Evolutionary conservation across 2,797 vertebrate genomes (phyloP).

Genomic region (Streptopelia turtur): DNA sequence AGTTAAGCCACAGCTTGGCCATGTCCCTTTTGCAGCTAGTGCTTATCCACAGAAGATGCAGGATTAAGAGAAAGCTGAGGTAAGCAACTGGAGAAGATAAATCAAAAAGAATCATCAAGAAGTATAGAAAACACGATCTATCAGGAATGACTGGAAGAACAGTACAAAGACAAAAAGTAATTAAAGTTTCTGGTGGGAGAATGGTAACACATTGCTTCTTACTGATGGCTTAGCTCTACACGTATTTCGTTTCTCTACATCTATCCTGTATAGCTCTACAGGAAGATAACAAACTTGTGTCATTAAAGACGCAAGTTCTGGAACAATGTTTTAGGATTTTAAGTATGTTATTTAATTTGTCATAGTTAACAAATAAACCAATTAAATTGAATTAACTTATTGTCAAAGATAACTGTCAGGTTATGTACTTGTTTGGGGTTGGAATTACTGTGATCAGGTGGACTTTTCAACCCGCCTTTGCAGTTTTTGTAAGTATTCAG

Average conservation of each 20-base stretch:
- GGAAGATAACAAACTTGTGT: neutral
- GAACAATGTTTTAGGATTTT: neutral
- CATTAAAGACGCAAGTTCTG: neutral
- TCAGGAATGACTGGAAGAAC: neutral
- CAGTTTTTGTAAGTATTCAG: neutral
- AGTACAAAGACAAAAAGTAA: neutral
- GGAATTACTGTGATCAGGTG: neutral
- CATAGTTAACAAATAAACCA: neutral
- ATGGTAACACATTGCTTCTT: neutral
- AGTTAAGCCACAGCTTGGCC: neutral
- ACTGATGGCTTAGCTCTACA: neutral
- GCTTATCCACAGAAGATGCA: neutral
- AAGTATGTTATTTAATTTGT: neutral
- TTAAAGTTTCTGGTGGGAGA: neutral
- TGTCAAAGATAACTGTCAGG: neutral
- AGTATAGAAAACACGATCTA: neutral
- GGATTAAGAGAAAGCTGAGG: neutral
- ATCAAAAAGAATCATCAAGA: neutral
- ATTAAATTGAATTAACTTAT: neutral
- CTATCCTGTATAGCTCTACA: neutral
- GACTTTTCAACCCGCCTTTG: neutral
- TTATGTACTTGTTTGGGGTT: neutral
- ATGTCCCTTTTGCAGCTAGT: neutral
- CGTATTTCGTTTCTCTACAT: neutral
- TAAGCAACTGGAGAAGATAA: neutral